Conservation (phyloP, 37 sponge, comb jelly and placozoan genomes). For the Bolinopsis microptera region DNA sequence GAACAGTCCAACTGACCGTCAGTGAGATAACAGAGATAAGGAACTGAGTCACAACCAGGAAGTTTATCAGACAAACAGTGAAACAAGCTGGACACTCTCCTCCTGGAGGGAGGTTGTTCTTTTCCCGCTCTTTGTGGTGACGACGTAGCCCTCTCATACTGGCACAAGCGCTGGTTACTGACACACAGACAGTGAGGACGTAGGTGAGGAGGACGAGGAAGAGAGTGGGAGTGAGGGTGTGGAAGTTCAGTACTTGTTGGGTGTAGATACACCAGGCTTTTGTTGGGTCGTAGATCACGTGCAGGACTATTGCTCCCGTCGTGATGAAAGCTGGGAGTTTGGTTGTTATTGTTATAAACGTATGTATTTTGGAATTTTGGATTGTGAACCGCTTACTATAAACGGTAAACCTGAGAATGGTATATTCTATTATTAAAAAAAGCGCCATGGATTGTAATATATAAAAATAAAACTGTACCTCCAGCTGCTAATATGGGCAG, state of each 20-base stretch:
- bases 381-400: no score
- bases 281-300: background rate
- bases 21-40: background rate
- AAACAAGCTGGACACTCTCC: background rate
- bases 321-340: background rate
- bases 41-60: background rate
- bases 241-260: slow-evolving; percentile 28
- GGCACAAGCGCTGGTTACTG: background rate
- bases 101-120: background rate
- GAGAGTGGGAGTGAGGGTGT: background rate
- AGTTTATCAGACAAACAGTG: slow-evolving; percentile 17
- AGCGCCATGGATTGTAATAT: no score
- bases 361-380: no score
- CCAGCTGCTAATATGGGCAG: background rate
- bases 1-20: background rate
- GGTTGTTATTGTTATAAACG: no score
- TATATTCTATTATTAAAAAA: no score
- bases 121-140: background rate
- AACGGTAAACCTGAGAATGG: no score
- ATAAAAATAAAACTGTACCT: background rate
- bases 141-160: background rate
- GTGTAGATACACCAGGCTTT: background rate
- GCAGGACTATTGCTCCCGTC: background rate
- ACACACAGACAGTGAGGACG: background rate
- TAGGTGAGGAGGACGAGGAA: background rate